A percentile compares a stretch with the other conserved stretches of the same genome.
phyloP scores from a whole-genome alignment of 2,797 vertebrate species.

The Sarcophilus harrisii region DNA sequence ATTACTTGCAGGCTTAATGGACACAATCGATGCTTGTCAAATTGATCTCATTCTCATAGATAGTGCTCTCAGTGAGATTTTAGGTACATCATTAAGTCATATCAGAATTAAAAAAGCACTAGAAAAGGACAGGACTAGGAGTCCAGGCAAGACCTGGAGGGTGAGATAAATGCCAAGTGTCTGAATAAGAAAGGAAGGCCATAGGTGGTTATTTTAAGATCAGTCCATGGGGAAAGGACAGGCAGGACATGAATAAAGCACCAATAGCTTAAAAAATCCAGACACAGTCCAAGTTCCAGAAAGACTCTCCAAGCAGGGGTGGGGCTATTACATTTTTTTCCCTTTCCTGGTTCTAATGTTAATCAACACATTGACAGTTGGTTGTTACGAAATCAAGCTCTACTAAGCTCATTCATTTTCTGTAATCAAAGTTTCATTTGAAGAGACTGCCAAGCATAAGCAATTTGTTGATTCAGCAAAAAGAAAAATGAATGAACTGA shows the following conservation, averaged over 20 bases:
- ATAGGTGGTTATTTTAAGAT: not conserved
- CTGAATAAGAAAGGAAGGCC: not conserved
- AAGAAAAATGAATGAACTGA: not conserved
- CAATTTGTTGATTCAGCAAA: slow-evolving; percentile 15
- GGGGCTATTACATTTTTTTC: slow-evolving; percentile 6
- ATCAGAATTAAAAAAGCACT: not conserved
- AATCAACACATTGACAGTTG: slow-evolving; percentile 40
- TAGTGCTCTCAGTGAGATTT: slow-evolving; percentile 16
- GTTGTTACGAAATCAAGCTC: not conserved
- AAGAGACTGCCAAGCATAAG: slow-evolving; percentile 12
- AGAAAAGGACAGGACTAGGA: slow-evolving; percentile 6
- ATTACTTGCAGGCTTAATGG: slow-evolving; percentile 30
- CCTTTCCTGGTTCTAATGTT: slow-evolving; percentile 13
- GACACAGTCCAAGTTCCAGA: slow-evolving; percentile 13
- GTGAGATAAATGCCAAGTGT: not conserved
- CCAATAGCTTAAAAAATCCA: slow-evolving; percentile 16
- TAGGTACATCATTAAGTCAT: not conserved
- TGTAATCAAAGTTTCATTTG: not conserved
- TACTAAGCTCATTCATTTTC: slow-evolving; percentile 41
- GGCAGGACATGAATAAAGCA: not conserved
- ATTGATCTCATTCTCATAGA: slow-evolving; percentile 36
- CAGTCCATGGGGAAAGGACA: not conserved
- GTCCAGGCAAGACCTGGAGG: not conserved
- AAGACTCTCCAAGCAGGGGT: not conserved
- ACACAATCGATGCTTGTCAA: not conserved